phyloP scores from a whole-genome alignment of 2,113 vertebrate species.

The Sus scrofa region T2T-Sscrofa CM000830.6:108190001-108190500 shows the following conservation, averaged over 20 bases:
- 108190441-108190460: neutral
- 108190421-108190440: neutral
- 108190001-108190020: slow-evolving; percentile 22
- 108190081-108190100: too few relatives aligned
- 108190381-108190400: neutral
- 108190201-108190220: too few relatives aligned
- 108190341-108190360: neutral
- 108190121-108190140: too few relatives aligned
- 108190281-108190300: too few relatives aligned
- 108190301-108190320: neutral
- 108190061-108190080: too few relatives aligned
- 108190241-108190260: too few relatives aligned
- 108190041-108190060: neutral
- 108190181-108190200: too few relatives aligned
- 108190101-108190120: too few relatives aligned
- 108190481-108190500: neutral
- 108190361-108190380: neutral
- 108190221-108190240: too few relatives aligned
- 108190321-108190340: neutral
- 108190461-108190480: neutral
- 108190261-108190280: too few relatives aligned
- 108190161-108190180: too few relatives aligned
- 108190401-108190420: neutral
- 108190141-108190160: too few relatives aligned
- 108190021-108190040: neutral